A percentile compares a stretch with the other conserved stretches of the same genome.
These are phyloP conservation scores for Pimpla rufipes DNA, from an alignment of 2,888 invertebrate genomes.

Conservation along the genomic window DNA sequence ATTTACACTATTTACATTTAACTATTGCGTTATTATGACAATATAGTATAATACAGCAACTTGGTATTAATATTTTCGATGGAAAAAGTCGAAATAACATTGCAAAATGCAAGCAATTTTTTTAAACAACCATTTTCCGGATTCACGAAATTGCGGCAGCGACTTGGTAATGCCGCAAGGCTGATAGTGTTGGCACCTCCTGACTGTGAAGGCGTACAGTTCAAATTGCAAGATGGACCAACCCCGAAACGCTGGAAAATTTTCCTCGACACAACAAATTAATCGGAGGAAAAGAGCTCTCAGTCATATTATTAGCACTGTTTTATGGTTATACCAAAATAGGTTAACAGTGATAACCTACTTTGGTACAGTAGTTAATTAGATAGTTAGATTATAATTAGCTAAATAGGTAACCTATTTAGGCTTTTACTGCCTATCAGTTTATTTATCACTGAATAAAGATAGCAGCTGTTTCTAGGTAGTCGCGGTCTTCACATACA, in stretches of 20 bases:
- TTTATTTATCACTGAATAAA: neutral
- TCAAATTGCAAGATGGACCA: conserved; percentile 6
- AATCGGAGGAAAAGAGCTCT: no score
- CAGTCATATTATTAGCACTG: no score
- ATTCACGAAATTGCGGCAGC: neutral
- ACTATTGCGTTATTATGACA: neutral
- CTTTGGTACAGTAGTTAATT: no score
- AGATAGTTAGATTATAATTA: no score
- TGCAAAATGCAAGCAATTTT: neutral
- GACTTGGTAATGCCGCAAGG: neutral
- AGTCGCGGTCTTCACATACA: neutral
- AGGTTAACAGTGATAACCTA: no score
- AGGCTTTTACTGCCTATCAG: neutral
- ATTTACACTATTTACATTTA: conserved; percentile 9
- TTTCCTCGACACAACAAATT: no score
- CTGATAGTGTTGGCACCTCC: neutral
- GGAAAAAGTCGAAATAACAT: neutral
- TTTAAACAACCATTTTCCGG: neutral
- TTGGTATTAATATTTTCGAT: conserved; percentile 11
- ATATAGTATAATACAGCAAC: neutral
- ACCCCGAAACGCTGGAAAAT: no score
- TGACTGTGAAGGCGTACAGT: neutral
- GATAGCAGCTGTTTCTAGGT: neutral
- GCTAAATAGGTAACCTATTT: neutral
- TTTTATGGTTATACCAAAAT: no score